Conservation (phyloP, 2,888 invertebrate species). For the Leptopterna dolabrata region DNA sequence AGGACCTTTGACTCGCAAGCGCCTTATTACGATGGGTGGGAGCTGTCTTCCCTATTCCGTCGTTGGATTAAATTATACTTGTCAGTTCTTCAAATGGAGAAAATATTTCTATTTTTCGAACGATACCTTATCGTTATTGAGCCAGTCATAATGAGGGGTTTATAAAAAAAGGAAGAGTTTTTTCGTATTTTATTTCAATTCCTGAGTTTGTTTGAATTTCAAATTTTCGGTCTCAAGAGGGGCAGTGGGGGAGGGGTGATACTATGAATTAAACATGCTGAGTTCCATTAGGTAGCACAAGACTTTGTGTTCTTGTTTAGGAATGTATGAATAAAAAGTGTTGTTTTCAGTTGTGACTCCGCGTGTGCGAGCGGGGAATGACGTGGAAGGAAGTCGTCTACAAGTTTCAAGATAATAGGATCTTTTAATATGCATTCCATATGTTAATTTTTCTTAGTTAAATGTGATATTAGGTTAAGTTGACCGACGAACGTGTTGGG, state of each 20-base stretch:
- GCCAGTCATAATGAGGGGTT: conserved; percentile 36
- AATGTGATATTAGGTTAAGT: neutral
- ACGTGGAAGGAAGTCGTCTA: conserved; percentile 20
- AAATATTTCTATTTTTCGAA: conserved; percentile 32
- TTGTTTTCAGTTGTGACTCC: conserved; percentile 46
- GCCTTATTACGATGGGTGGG: neutral
- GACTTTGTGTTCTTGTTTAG: conserved; percentile 53
- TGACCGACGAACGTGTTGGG: neutral
- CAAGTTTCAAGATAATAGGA: conserved; percentile 44
- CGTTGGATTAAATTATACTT: conserved; percentile 23
- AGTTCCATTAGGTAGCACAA: conserved; percentile 51
- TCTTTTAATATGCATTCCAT: conserved; percentile 38
- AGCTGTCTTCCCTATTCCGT: neutral
- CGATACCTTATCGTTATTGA: conserved; percentile 48
- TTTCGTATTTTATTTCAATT: conserved; percentile 55
- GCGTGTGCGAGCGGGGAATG: neutral
- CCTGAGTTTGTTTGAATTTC: conserved; percentile 53
- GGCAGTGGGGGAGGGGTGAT: conserved; percentile 18
- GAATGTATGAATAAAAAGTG: conserved; percentile 54
- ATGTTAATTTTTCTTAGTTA: conserved; percentile 6
- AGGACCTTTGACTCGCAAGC: neutral
- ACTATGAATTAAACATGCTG: conserved; percentile 51
- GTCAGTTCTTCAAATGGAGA: conserved; percentile 30
- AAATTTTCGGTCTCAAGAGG: conserved; percentile 36
- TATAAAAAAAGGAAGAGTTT: conserved; percentile 31